Percentiles rank a stretch among this genome's conserved stretches.
phyloP scores from a whole-genome alignment of 2,113 vertebrate species.

The Strigops habroptila region DNA sequence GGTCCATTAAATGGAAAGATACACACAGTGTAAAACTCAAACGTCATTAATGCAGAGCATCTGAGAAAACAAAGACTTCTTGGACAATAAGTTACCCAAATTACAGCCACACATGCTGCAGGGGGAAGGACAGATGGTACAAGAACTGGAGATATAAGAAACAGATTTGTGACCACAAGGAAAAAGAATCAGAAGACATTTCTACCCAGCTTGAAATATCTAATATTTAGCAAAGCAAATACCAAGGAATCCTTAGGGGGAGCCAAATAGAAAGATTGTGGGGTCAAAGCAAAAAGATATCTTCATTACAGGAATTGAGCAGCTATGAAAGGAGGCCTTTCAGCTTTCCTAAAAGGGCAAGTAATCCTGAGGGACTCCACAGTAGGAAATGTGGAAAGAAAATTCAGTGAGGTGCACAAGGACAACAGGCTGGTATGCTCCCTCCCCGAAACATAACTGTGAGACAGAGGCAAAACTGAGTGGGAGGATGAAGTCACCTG shows the following conservation, averaged over 20 bases:
- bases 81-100: slow-evolving; percentile 66
- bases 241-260: not conserved
- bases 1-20: not conserved
- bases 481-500: slow-evolving; percentile 68
- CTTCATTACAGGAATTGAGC: not conserved
- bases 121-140: slow-evolving; percentile 59
- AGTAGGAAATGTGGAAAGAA: not conserved
- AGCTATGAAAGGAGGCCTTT: slow-evolving; percentile 13
- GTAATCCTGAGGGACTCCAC: slow-evolving; percentile 14
- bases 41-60: not conserved
- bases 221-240: slow-evolving; percentile 42
- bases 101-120: slow-evolving; percentile 63
- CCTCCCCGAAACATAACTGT: slow-evolving; percentile 21
- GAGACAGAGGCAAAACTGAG: slow-evolving; percentile 63
- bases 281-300: not conserved
- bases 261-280: not conserved
- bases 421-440: slow-evolving; percentile 49
- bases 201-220: slow-evolving; percentile 53
- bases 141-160: slow-evolving; percentile 63
- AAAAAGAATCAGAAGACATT: slow-evolving; percentile 54
- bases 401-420: not conserved
- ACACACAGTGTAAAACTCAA: slow-evolving; percentile 1
- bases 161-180: slow-evolving; percentile 68
- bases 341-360: slow-evolving; percentile 2
- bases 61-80: slow-evolving; percentile 58